Percentiles rank a stretch among this genome's conserved stretches.
These are phyloP conservation scores for Sinotaia quadrata DNA, from an alignment of 2,888 invertebrate species.

Conservation along the genomic window DNA sequence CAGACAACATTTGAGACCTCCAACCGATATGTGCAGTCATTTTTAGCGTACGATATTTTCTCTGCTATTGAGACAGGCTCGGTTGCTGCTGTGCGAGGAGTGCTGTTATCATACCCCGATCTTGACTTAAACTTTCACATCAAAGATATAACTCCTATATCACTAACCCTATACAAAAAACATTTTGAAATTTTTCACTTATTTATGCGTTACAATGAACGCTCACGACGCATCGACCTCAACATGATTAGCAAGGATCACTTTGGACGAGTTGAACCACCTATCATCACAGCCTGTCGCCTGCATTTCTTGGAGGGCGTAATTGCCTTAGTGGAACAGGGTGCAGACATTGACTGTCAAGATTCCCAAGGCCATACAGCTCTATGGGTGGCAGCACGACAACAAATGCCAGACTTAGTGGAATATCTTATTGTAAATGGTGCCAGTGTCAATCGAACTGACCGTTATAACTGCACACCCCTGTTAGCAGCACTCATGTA, in stretches of 20 bases:
- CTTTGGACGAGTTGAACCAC: constrained; percentile 68
- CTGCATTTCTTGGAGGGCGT: constrained; percentile 68
- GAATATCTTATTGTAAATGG: constrained; percentile 61
- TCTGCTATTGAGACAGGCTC: constrained; percentile 52
- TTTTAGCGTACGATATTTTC: constrained; percentile 60
- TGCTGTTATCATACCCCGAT: constrained; percentile 60
- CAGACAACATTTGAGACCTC: constrained; percentile 48
- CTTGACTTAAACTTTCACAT: constrained; percentile 67
- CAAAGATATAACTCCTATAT: constrained; percentile 68
- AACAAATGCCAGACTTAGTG: constrained; percentile 60
- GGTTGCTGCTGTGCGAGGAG: constrained; percentile 54
- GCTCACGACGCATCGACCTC: constrained; percentile 58
- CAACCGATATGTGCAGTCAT: constrained; percentile 52
- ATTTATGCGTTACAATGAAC: constrained; percentile 66
- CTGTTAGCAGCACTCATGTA: constrained; percentile 62
- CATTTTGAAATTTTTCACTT: constrained; percentile 63
- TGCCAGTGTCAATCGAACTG: constrained; percentile 67
- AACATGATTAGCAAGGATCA: constrained; percentile 69
- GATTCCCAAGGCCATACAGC: constrained; percentile 64
- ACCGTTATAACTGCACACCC: constrained; percentile 66
- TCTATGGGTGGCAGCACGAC: constrained; percentile 60
- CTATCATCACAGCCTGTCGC: constrained; percentile 70
- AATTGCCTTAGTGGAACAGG: constrained; percentile 58
- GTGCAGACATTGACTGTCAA: constrained; percentile 66
- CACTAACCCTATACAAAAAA: constrained; percentile 67